phyloP scores from a whole-genome alignment of 2,888 invertebrate genomes.

The Argyresthia goedartella region DNA sequence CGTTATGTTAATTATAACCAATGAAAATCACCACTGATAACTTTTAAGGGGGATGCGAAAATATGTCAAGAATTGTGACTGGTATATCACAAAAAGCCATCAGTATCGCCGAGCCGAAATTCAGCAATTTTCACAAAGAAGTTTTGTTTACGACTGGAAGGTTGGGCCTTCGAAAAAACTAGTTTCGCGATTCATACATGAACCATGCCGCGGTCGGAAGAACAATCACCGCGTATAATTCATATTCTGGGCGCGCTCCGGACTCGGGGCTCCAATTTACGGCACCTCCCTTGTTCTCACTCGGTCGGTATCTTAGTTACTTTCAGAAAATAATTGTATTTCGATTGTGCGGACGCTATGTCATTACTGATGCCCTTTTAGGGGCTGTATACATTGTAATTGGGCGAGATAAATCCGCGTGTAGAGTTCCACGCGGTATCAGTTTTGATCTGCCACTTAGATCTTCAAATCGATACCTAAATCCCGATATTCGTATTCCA shows the following conservation, averaged over 20 bases:
- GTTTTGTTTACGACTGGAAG: conserved; percentile 42
- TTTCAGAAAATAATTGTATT: conserved; percentile 66
- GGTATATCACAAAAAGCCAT: conserved; percentile 9
- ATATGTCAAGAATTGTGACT: conserved; percentile 3
- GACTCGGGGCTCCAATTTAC: conserved; percentile 60
- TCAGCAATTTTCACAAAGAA: conserved; percentile 42
- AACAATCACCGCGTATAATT: conserved; percentile 68
- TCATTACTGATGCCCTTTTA: conserved; percentile 65
- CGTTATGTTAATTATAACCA: conserved; percentile 32
- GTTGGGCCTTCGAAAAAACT: conserved; percentile 51
- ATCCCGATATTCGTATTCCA: no score
- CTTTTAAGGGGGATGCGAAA: conserved; percentile 2
- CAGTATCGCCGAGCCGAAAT: conserved; percentile 27
- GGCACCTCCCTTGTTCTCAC: conserved; percentile 47
- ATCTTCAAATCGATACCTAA: no score
- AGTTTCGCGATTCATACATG: conserved; percentile 69
- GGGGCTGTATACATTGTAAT: conserved; percentile 59
- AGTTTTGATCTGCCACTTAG: conserved; percentile 26
- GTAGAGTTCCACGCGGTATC: conserved; percentile 39
- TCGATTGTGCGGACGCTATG: conserved; percentile 58
- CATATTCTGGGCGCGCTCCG: conserved; percentile 67
- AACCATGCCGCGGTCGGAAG: conserved; percentile 65
- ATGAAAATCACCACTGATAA: conserved; percentile 28
- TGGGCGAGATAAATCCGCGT: conserved; percentile 27
- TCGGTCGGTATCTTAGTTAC: conserved; percentile 58